These are phyloP conservation scores for Rhinophrynus dorsalis DNA, from an alignment of 2,797 vertebrate species.

Conservation along the genomic window DNA sequence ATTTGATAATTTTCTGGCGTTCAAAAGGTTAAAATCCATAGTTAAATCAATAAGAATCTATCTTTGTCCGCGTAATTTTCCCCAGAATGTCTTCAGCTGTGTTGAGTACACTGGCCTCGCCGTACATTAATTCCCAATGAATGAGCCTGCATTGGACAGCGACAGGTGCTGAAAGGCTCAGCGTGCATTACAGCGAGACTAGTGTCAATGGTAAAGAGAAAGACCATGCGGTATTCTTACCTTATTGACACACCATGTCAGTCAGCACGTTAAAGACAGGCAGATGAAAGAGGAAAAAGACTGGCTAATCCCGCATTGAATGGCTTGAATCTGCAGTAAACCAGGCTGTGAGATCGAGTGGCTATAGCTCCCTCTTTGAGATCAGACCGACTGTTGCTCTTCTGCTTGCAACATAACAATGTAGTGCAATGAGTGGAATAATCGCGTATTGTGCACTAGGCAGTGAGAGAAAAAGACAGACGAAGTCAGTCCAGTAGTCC, in stretches of 20 bases:
- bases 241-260: neutral
- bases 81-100: too few species aligned
- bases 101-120: too few species aligned
- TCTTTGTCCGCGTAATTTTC: too few species aligned
- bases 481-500: conserved; percentile 31
- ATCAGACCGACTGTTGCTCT: conserved; percentile 8
- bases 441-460: neutral
- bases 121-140: neutral
- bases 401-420: conserved; percentile 20
- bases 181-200: conserved; percentile 2
- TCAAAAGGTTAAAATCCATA: too few species aligned
- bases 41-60: too few species aligned
- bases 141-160: conserved; percentile 32
- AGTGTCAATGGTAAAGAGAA: neutral
- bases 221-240: conserved; percentile 3
- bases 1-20: too few species aligned
- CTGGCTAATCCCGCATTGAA: conserved; percentile 34
- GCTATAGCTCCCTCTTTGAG: neutral
- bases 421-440: neutral
- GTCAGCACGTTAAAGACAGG: neutral
- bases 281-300: neutral
- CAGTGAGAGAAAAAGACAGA: neutral
- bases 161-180: conserved; percentile 39
- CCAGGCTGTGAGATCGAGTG: neutral
- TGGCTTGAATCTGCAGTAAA: neutral